Percentiles rank a stretch among this genome's conserved stretches.
These are phyloP conservation scores for Mustela lutreola DNA, from an alignment of 2,113 vertebrate species.

Conservation along the genomic window DNA sequence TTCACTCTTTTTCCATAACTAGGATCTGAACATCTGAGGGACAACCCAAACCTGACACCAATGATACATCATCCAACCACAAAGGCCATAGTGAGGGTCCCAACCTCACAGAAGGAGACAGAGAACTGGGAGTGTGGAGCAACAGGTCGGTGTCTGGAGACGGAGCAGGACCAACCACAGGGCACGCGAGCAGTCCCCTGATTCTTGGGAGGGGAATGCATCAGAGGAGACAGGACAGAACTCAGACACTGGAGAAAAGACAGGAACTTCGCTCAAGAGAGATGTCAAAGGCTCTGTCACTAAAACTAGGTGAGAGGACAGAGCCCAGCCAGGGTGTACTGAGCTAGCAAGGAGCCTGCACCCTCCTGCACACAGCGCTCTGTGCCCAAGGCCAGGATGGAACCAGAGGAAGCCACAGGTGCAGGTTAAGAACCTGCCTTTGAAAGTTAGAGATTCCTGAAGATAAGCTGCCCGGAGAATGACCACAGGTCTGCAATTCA, in stretches of 20 bases:
- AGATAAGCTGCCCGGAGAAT: neutral
- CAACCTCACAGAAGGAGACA: neutral
- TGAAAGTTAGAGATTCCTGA: neutral
- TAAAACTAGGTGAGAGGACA: neutral
- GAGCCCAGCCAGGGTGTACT: neutral
- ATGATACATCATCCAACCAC: rapidly evolving
- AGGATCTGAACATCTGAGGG: neutral
- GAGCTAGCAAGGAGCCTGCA: rapidly evolving
- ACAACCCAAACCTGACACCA: neutral
- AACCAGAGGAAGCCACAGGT: neutral
- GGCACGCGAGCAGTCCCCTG: neutral
- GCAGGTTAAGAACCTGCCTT: neutral
- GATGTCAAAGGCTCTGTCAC: neutral
- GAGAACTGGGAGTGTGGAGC: rapidly evolving
- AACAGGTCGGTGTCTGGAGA: neutral
- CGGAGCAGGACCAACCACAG: neutral
- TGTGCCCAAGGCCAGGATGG: neutral
- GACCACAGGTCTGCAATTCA: neutral
- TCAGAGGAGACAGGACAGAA: neutral
- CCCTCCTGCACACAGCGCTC: rapidly evolving
- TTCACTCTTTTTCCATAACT: neutral
- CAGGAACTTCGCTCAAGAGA: rapidly evolving
- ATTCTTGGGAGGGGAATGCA: no score
- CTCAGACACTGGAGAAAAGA: neutral
- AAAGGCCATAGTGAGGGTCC: neutral